A percentile compares a stretch with the other conserved stretches of the same genome.
Conservation (phyloP, 2,888 invertebrate species). For the Chrysolina oricalcia region DNA sequence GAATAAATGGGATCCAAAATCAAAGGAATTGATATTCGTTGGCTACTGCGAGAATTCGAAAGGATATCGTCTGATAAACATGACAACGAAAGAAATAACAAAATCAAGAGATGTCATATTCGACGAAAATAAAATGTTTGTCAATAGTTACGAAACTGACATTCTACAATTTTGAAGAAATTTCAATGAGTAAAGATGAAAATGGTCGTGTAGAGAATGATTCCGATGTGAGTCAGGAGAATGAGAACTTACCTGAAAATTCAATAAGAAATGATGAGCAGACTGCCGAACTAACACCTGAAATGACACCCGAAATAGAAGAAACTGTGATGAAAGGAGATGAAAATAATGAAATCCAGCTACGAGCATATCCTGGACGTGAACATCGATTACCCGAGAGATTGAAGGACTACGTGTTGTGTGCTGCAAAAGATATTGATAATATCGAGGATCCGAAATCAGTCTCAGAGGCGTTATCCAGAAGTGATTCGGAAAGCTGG, state of each 20-base stretch:
- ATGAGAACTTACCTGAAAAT: no score
- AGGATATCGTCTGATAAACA: background rate
- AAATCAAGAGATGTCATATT: background rate
- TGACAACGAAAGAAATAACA: constrained; percentile 1
- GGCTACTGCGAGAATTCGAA: background rate
- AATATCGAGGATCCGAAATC: background rate
- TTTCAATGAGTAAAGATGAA: no score
- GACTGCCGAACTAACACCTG: no score
- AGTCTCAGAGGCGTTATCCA: background rate
- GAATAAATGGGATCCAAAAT: background rate
- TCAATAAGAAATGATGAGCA: no score
- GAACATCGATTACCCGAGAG: background rate
- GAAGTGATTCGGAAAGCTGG: constrained; percentile 8
- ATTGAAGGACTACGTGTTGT: background rate
- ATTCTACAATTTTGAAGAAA: no score
- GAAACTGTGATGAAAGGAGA: no score
- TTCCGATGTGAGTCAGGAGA: no score
- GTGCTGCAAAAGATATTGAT: constrained; percentile 6
- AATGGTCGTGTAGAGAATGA: no score
- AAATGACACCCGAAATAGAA: no score
- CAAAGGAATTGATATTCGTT: background rate
- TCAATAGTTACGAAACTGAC: no score
- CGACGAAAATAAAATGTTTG: background rate
- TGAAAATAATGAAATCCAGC: background rate
- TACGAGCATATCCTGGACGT: background rate